These are phyloP conservation scores for Drosophila watanabei DNA, from an alignment of 1,140 invertebrate species.

Conservation along the genomic window DNA sequence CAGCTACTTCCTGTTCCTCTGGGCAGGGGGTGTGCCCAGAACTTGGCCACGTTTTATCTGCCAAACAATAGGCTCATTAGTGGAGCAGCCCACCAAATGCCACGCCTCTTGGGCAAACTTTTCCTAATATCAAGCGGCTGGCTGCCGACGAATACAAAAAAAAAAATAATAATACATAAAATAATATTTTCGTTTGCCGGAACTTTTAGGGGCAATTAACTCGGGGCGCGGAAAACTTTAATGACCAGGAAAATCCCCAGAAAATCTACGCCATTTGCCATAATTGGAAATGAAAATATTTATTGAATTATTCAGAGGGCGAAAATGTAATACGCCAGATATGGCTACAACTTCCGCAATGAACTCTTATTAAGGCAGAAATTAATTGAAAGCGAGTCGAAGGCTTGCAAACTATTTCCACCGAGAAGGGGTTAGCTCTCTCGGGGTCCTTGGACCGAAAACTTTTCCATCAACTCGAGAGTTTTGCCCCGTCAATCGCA, in stretches of 20 bases:
- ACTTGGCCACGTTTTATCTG: conserved; percentile 48
- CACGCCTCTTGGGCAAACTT: conserved; percentile 56
- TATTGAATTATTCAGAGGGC: conserved; percentile 72
- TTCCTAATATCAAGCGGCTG: conserved; percentile 68
- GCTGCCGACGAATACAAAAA: neutral
- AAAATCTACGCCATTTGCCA: conserved; percentile 35
- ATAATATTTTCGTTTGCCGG: conserved; percentile 78
- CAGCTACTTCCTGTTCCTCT: conserved; percentile 49
- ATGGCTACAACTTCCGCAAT: conserved; percentile 43
- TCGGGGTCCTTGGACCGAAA: conserved; percentile 27
- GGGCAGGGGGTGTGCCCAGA: too few species aligned
- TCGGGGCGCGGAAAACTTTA: conserved; percentile 47
- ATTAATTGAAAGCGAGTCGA: conserved; percentile 31
- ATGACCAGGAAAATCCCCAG: conserved; percentile 35
- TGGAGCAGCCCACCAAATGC: conserved; percentile 34
- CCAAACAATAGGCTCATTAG: conserved; percentile 81
- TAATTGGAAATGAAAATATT: conserved; percentile 69
- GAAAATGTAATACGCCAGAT: conserved; percentile 46
- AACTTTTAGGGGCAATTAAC: conserved; percentile 71
- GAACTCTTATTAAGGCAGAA: conserved; percentile 26
- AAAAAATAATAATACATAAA: conserved; percentile 57
- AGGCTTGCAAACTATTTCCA: conserved; percentile 36
- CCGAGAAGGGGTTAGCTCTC: neutral
- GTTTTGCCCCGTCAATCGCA: conserved; percentile 41
- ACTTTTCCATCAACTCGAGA: conserved; percentile 63